Evolutionary conservation across 2,888 invertebrate genomes (phyloP), one percentile per base, ranked within the genome.

Genomic region (Pyrocoelia pectoralis): DNA sequence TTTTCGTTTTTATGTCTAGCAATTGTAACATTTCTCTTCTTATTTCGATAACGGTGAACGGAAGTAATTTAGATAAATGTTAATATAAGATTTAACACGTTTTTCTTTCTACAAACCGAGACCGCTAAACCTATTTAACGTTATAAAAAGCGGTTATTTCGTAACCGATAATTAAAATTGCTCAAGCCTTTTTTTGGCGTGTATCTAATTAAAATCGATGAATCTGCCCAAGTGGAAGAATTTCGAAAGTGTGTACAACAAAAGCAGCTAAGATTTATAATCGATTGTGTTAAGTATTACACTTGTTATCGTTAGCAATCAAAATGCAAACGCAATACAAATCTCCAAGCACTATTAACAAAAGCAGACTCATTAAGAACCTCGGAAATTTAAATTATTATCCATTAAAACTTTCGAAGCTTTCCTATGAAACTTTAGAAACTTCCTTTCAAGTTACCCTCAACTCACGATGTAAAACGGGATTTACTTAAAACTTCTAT

Each of bases 401-500:
- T 48, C 56, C 56, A 56, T 56, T 56, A 56, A 56, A 56, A 56
- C 56, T 56, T 56, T 19, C 5, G 19, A 50, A 29, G 50, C 28
- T 14, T 50, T 46, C 13, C 13, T 50, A 50, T 24, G 29, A 50
- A 50, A 29, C 50, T 46, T 18, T 5, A 28, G 28, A 50, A 50
- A 50, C 50, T 50, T 50, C 29, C 50, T 50, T 50, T 29, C 28
- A 28, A 24, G 24, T 29, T 41, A 41, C 54, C 48, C 46, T 17
- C 41, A 41, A 19, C 41, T 40, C 29, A 17, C 17, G 46, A 28
- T 24, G 56, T 48, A 33, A 46, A 33, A 19, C 43, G 46, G 50
- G 56, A 56, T 56, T 54, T 54, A 54, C 41, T 54, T 56, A 56
- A 56, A 56, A 56, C 18, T 56, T 56, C 28, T 56, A 43, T 18